These are phyloP conservation scores for Idaea straminata DNA, from an alignment of 2,888 invertebrate species.

Conservation along the genomic window DNA sequence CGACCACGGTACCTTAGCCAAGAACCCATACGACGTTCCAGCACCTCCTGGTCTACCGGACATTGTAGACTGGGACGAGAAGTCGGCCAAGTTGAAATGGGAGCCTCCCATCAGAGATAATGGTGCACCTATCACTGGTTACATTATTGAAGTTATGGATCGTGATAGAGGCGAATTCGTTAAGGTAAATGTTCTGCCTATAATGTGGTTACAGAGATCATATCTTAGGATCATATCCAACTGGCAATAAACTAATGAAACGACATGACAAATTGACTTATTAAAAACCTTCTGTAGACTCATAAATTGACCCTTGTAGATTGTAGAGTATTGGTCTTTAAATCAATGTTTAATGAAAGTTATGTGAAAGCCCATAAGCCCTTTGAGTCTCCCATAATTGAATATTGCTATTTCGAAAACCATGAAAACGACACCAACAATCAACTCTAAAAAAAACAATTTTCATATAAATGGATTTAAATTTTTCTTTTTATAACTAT, in stretches of 20 bases:
- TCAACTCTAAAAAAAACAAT: neutral
- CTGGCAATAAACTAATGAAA: too few species aligned
- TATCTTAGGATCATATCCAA: too few species aligned
- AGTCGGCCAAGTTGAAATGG: slow-evolving; percentile 94
- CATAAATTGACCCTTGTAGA: too few species aligned
- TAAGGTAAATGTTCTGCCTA: slow-evolving; percentile 69
- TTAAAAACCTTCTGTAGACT: too few species aligned
- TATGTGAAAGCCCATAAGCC: too few species aligned
- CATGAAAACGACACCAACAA: neutral
- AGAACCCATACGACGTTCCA: slow-evolving; percentile 97
- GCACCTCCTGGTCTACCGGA: slow-evolving; percentile 94
- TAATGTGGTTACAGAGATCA: too few species aligned
- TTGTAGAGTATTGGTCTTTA: too few species aligned
- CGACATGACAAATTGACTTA: too few species aligned
- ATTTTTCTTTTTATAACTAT: neutral
- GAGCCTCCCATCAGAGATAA: slow-evolving; percentile 93
- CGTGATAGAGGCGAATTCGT: slow-evolving; percentile 91
- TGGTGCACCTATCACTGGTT: slow-evolving; percentile 96
- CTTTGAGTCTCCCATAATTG: too few species aligned
- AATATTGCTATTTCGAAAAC: too few species aligned
- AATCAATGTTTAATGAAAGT: too few species aligned
- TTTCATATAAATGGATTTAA: too few species aligned
- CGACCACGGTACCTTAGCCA: slow-evolving; percentile 93
- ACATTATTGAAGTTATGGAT: slow-evolving; percentile 95
- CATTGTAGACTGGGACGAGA: slow-evolving; percentile 94